Evolutionary conservation across 2,888 invertebrate genomes (phyloP).

Genomic region (Muscina levida): DNA sequence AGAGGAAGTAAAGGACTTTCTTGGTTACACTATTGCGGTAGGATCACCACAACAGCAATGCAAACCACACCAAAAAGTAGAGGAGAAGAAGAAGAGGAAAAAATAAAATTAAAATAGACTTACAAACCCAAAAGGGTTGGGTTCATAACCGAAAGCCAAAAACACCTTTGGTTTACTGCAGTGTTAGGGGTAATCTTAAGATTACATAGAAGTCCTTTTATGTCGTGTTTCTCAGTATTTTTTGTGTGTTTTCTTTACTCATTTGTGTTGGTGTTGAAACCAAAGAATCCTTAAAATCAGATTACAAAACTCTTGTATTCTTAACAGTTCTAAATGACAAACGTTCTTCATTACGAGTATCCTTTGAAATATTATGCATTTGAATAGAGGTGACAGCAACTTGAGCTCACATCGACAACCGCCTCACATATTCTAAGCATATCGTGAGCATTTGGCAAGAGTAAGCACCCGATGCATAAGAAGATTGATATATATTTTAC

Average conservation of each 20-base stretch:
- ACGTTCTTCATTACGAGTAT: background rate
- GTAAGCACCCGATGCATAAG: no score
- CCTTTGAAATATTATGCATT: no score
- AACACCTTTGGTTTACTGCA: slow-evolving; percentile 27
- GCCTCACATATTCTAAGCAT: no score
- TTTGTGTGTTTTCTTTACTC: background rate
- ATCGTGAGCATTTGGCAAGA: no score
- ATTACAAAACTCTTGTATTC: background rate
- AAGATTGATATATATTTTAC: no score
- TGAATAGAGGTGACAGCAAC: no score
- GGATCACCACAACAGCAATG: background rate
- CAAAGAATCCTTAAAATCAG: no score
- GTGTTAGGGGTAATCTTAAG: no score
- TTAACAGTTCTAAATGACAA: background rate
- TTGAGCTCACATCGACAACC: no score
- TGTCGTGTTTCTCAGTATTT: background rate
- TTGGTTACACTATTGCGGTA: slow-evolving; percentile 4
- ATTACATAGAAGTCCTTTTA: no score
- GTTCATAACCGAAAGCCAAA: background rate
- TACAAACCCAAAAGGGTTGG: slow-evolving; percentile 41
- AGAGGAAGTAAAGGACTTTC: slow-evolving; percentile 35
- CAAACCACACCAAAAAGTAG: background rate
- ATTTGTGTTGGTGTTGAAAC: background rate
- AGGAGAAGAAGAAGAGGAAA: slow-evolving; percentile 7
- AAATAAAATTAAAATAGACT: slow-evolving; percentile 39